phyloP scores from a whole-genome alignment of 1,140 invertebrate species.

The Ostrea edulis region DNA sequence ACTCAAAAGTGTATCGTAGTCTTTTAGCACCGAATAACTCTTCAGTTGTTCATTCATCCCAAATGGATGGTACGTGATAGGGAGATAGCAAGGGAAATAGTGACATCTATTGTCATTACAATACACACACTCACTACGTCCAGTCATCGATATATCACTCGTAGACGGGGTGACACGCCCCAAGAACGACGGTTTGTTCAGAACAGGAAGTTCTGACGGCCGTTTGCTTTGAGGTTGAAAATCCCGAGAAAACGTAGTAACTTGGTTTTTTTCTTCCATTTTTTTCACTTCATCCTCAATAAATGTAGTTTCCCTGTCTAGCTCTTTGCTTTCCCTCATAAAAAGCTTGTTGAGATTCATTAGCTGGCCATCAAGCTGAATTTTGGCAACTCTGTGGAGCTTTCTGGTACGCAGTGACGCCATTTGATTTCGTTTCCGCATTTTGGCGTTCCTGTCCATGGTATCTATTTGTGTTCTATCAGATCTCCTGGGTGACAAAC shows the following conservation, averaged over 20 bases:
- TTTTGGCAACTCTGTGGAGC: slow-evolving; percentile 43
- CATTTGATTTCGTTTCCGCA: slow-evolving; percentile 39
- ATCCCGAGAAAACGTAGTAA: not conserved
- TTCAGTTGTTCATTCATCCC: not conserved
- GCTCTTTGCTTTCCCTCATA: slow-evolving; percentile 20
- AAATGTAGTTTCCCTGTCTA: slow-evolving; percentile 22
- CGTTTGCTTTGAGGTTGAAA: not conserved
- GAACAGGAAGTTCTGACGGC: not conserved
- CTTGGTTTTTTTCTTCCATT: slow-evolving; percentile 24
- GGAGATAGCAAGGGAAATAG: slow-evolving; percentile 44
- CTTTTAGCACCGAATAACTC: slow-evolving; percentile 30
- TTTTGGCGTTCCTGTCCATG: slow-evolving; percentile 40
- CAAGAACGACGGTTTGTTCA: not conserved
- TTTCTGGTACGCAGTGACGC: slow-evolving; percentile 13
- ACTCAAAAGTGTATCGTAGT: slow-evolving; percentile 34
- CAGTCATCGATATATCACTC: not conserved
- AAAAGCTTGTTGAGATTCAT: slow-evolving; percentile 22
- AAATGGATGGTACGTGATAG: slow-evolving; percentile 23
- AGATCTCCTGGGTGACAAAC: not conserved
- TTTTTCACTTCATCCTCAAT: slow-evolving; percentile 35
- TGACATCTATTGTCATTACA: slow-evolving; percentile 32
- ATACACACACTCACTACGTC: slow-evolving; percentile 28
- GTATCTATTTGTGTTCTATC: not conserved
- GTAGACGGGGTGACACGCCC: not conserved
- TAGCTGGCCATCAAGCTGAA: slow-evolving; percentile 4